These are phyloP conservation scores for Sycophila sp. DNA, from an alignment of 1,140 invertebrate species.

Conservation along the genomic window DNA sequence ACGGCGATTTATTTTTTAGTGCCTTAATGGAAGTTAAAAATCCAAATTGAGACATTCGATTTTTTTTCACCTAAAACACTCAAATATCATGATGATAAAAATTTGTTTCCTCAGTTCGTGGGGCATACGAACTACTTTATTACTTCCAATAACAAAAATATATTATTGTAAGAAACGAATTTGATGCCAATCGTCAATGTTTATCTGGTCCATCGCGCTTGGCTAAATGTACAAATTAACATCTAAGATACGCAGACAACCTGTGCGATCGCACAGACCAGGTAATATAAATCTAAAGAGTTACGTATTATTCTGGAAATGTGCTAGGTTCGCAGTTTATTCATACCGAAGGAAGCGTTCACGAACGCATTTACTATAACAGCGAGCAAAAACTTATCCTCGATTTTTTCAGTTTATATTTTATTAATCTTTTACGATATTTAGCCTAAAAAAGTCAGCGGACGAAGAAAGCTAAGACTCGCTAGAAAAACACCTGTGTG, in stretches of 20 bases:
- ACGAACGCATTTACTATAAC: conserved; percentile 26
- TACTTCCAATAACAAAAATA: conserved; percentile 54
- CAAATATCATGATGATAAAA: conserved; percentile 38
- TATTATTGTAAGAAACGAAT: conserved; percentile 51
- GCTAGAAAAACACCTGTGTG: conserved; percentile 28
- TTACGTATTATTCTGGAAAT: conserved; percentile 36
- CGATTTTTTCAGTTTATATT: conserved; percentile 32
- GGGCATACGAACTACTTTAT: conserved; percentile 43
- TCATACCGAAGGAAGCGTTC: conserved; percentile 29
- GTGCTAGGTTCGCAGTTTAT: conserved; percentile 40
- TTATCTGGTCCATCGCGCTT: conserved; percentile 36
- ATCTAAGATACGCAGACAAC: conserved; percentile 37
- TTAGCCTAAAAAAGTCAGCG: conserved; percentile 38
- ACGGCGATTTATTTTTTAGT: conserved; percentile 21
- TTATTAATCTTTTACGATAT: conserved; percentile 34
- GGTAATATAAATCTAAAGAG: conserved; percentile 37
- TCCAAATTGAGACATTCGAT: conserved; percentile 25
- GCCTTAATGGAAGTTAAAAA: conserved; percentile 35
- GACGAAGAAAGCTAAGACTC: conserved; percentile 40
- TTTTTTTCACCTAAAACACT: conserved; percentile 4
- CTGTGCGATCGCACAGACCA: conserved; percentile 33
- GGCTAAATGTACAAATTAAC: conserved; percentile 47
- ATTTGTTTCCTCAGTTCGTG: conserved; percentile 25
- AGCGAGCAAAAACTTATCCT: conserved; percentile 36
- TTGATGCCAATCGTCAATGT: conserved; percentile 45